A percentile compares a stretch with the other conserved stretches of the same genome.
Evolutionary conservation across 2,113 vertebrate genomes (phyloP).

Genomic region (Egretta garzetta): DNA sequence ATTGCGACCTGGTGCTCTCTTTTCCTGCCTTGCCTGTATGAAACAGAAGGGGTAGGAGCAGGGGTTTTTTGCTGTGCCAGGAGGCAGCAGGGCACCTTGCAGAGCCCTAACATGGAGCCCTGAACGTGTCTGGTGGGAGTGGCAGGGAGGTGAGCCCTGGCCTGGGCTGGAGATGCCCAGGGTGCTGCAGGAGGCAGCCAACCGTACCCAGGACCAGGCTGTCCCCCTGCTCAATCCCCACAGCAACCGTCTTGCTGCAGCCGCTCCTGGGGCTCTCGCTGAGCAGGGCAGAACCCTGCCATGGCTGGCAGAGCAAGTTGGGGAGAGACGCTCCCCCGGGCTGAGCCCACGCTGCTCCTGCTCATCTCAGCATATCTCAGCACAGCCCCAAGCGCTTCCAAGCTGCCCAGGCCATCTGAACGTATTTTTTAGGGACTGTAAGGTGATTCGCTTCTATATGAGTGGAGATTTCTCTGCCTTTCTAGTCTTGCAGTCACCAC

Average conservation of each 20-base stretch:
- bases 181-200: background rate
- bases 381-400: background rate
- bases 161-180: background rate
- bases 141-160: background rate
- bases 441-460: background rate
- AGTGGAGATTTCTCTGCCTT: background rate
- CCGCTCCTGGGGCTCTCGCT: rapidly evolving
- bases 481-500: background rate
- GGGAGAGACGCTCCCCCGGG: background rate
- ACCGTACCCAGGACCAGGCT: background rate
- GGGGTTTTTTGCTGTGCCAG: rapidly evolving
- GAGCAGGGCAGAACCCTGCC: background rate
- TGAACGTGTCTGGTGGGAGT: background rate
- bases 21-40: background rate
- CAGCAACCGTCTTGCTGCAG: background rate
- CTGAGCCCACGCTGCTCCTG: background rate
- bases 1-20: background rate
- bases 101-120: background rate
- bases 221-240: background rate
- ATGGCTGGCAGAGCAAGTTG: background rate
- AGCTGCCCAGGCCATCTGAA: background rate
- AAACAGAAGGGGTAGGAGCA: background rate
- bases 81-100: background rate
- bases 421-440: background rate
- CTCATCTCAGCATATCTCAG: background rate